Base-by-base conservation (phyloP, 2,888 invertebrate genomes). In the Aricia artaxerxes region DNA sequence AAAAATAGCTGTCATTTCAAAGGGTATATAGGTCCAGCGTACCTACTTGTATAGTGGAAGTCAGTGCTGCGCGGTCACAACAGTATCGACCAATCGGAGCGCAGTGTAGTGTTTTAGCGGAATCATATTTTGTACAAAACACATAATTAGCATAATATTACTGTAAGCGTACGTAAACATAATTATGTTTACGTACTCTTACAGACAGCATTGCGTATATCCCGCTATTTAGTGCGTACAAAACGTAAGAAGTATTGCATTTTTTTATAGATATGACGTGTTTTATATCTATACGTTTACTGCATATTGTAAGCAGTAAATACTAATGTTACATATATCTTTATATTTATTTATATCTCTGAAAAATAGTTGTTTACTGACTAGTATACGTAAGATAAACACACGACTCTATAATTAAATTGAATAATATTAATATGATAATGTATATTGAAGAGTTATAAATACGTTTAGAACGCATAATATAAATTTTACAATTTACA, bases 351-450 rank as follows among this genome's bases (percentile, higher is more conserved):
- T 24, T 24, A 24, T 24, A 24, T 35, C 9, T 76, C 31, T 76
- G 53, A 35, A 76, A 57, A 53, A 57, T 76, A 69, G 64, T 13
- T 76, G 24, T 6, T 57, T 76, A 76, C 57, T 76, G 76, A 76
- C 76, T 76, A 76, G 76, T 76, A 53, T 53, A 69, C 35, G 13
- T 13, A 13, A 69, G 11, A 69, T 69, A 64, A 31, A 69, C 35
- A 69, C 13, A 35, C 7, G 11, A 7, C 35, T 69, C 31, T 64
- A 24, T 13, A 53, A 53, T 64, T 64, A 64, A 31, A 64, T 64
- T 64, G 44, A 44, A 44, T 44, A 44, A 7, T 1, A 44, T 44
- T 9, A 44, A 44, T 44, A 24, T 24, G 40, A 44, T 44, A 44
- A 44, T 44, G 44, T 9, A 64, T 64, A 31, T 64, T 64, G 3